Evolutionary conservation across 2,888 invertebrate genomes (phyloP).

Genomic region (Oscheius myriophilus): DNA sequence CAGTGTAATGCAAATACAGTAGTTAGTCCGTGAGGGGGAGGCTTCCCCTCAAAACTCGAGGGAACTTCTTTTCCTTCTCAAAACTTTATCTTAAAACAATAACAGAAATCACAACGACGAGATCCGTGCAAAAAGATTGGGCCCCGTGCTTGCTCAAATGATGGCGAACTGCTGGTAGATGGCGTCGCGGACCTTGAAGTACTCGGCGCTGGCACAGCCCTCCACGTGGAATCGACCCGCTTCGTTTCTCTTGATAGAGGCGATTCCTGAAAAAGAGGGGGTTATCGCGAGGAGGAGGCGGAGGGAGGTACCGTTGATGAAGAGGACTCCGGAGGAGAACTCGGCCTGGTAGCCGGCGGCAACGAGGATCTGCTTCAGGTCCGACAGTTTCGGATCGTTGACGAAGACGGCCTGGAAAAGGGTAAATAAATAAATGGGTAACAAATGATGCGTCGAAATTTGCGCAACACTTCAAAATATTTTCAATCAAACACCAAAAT

Average conservation of each 20-base stretch:
- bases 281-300: not conserved
- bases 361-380: conserved; percentile 81
- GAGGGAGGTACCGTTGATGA: conserved; percentile 79
- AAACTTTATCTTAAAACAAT: too few relatives aligned
- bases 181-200: conserved; percentile 86
- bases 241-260: conserved; percentile 89
- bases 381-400: conserved; percentile 90
- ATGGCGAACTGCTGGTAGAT: conserved; percentile 97
- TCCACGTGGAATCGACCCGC: conserved; percentile 90
- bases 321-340: conserved; percentile 88
- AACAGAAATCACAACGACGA: too few relatives aligned
- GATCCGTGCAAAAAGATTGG: too few relatives aligned
- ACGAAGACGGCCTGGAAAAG: conserved; percentile 83
- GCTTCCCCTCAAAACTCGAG: too few relatives aligned
- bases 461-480: conserved; percentile 35
- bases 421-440: conserved; percentile 28
- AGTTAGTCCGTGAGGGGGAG: too few relatives aligned
- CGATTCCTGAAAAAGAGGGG: conserved; percentile 76
- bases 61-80: too few relatives aligned
- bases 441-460: conserved; percentile 20
- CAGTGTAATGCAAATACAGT: too few relatives aligned
- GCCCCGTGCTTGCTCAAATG: conserved; percentile 76
- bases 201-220: conserved; percentile 92
- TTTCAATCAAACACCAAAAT: too few relatives aligned
- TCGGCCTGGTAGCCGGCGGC: conserved; percentile 75